These are phyloP conservation scores for Astropecten irregularis DNA, from an alignment of 53 echinoderm and acorn worm species.

Conservation along the genomic window DNA sequence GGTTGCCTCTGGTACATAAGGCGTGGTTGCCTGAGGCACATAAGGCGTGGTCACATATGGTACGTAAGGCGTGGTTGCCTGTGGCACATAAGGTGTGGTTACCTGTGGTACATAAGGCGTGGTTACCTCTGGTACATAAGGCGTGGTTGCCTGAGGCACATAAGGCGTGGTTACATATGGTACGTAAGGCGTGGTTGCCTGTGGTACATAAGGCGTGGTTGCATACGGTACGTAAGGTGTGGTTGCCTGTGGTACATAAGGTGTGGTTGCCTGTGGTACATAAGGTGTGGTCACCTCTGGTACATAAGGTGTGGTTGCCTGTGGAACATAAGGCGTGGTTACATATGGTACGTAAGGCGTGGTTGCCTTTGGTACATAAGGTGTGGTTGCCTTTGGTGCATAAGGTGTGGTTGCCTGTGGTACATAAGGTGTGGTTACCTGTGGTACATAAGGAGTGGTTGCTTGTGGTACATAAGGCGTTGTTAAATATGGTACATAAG, in stretches of 20 bases:
- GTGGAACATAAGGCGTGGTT: conserved; percentile 13
- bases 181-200: conserved; percentile 11
- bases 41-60: neutral
- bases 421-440: conserved; percentile 11
- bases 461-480: neutral
- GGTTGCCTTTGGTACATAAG: neutral
- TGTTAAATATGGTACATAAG: neutral
- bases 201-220: neutral
- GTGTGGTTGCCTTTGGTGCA: neutral
- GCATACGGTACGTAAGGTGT: neutral
- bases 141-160: neutral
- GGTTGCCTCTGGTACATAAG: neutral
- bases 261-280: neutral
- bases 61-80: neutral
- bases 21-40: neutral
- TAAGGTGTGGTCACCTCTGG: neutral
- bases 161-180: conserved; percentile 10
- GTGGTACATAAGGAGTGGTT: neutral
- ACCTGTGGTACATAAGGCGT: neutral
- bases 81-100: conserved; percentile 3
- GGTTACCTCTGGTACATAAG: neutral
- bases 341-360: neutral
- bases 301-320: conserved; percentile 7
- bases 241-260: neutral
- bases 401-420: neutral